Percentiles rank a stretch among this genome's conserved stretches.
phyloP scores from a whole-genome alignment of 1,140 invertebrate genomes.

The Lycorma delicatula region DNA sequence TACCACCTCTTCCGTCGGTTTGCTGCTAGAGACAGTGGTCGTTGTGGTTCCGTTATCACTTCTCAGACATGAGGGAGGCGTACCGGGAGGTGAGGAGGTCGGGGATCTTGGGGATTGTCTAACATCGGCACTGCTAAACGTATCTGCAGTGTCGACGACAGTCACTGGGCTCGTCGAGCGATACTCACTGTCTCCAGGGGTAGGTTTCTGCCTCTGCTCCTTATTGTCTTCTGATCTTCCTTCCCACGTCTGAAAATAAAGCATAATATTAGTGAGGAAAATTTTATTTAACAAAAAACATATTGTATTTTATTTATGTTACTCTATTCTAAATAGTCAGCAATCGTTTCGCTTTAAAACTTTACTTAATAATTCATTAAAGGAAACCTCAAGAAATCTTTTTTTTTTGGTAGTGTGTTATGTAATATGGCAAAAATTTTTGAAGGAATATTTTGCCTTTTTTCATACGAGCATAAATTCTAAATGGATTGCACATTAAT shows the following conservation, averaged over 20 bases:
- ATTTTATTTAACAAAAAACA: no score
- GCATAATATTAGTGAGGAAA: no score
- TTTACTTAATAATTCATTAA: no score
- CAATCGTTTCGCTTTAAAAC: no score
- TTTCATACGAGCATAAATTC: no score
- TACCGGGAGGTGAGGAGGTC: conserved; percentile 10
- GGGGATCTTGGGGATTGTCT: conserved; percentile 19
- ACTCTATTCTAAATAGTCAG: no score
- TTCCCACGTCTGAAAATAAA: conserved; percentile 18
- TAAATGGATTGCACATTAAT: no score
- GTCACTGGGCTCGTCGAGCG: conserved; percentile 10
- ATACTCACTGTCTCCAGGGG: conserved; percentile 29
- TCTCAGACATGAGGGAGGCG: background rate
- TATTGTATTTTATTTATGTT: no score
- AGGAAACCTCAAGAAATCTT: no score
- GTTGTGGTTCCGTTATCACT: background rate
- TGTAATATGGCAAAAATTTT: no score
- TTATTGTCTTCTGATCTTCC: conserved; percentile 7
- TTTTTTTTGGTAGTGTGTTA: no score
- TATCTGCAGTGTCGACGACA: background rate
- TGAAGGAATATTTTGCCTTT: no score
- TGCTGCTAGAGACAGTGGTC: background rate
- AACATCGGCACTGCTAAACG: conserved; percentile 17
- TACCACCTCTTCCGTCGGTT: background rate
- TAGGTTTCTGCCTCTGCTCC: conserved; percentile 6